Conservation (phyloP, 2,113 vertebrate species). For the Sinocyclocheilus rhinocerous region DNA sequence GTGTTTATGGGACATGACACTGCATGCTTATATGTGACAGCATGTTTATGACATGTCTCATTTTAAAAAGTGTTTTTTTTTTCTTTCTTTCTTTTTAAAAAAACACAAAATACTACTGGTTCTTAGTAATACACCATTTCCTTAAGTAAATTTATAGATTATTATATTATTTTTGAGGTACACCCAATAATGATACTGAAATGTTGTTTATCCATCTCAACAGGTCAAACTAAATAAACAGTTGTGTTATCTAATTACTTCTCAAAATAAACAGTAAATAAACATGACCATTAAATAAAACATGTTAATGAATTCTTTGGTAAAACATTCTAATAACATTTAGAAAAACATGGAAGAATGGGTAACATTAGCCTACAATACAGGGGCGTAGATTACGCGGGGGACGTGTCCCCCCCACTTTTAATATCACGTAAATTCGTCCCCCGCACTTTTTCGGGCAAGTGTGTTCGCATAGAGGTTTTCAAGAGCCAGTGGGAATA, state of each 20-base stretch:
- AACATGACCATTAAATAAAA: neutral
- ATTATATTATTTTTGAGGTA: neutral
- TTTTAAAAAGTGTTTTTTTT: neutral
- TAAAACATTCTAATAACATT: neutral
- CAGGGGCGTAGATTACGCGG: no score
- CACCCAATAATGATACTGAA: neutral
- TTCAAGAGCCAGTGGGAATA: no score
- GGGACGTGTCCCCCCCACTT: no score
- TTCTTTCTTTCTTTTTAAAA: neutral
- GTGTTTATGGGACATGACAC: no score
- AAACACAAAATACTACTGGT: neutral
- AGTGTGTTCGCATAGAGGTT: no score
- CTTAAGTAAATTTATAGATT: neutral
- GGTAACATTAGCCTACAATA: neutral
- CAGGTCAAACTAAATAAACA: neutral
- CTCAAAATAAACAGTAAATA: neutral
- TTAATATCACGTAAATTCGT: no score
- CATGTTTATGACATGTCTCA: neutral
- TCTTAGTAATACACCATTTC: neutral
- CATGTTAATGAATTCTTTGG: neutral
- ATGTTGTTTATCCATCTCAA: neutral
- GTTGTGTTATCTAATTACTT: neutral
- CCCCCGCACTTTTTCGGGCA: no score
- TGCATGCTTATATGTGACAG: no score
- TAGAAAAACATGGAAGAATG: neutral